A percentile compares a stretch with the other conserved stretches of the same genome.
Conservation (phyloP, 2,888 invertebrate genomes). For the Acanthosepion lycidas region DNA sequence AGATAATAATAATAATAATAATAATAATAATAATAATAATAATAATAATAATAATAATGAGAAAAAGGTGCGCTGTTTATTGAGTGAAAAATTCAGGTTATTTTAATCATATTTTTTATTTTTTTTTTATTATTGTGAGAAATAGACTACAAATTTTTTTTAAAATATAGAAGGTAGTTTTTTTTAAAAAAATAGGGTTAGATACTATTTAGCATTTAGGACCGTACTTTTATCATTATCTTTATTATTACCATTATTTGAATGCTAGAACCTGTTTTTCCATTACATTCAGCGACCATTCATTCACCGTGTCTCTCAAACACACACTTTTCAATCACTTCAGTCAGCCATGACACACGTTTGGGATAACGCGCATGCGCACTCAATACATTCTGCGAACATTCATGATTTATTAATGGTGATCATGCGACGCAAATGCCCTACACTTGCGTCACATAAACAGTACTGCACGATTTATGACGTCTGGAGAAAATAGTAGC, state of each 20-base stretch:
- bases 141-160: neutral
- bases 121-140: neutral
- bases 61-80: neutral
- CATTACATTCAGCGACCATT: neutral
- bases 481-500: constrained; percentile 6
- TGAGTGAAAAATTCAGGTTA: neutral
- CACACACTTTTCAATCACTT: neutral
- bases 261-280: neutral
- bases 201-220: neutral
- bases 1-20: neutral
- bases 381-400: neutral
- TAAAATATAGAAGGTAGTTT: constrained; percentile 33
- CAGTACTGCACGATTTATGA: neutral
- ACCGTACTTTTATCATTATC: neutral
- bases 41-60: constrained; percentile 4
- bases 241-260: neutral
- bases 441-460: neutral
- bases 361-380: neutral
- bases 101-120: neutral
- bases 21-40: constrained; percentile 22
- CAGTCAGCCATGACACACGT: neutral
- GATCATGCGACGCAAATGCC: too few relatives aligned
- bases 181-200: neutral
- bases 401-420: neutral
- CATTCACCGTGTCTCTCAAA: neutral